phyloP scores from a whole-genome alignment of 2,797 vertebrate genomes.

The Manis pentadactyla region DNA sequence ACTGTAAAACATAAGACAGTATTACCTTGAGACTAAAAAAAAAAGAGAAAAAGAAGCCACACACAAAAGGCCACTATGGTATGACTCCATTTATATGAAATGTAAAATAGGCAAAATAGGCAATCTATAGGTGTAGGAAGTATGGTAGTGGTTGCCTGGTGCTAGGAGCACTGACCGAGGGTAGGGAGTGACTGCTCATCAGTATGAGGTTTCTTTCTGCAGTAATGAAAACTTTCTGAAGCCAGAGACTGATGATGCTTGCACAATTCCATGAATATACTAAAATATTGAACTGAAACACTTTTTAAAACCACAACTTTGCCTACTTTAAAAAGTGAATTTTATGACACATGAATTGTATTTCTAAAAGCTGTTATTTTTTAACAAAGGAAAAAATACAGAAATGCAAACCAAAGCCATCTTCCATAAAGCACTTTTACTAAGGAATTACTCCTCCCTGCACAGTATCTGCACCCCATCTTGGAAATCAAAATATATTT shows the following conservation, averaged over 20 bases:
- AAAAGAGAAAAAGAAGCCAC: not conserved
- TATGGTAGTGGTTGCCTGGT: not conserved
- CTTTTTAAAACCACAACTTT: not conserved
- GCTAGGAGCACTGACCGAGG: too few species aligned
- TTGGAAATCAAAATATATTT: not conserved
- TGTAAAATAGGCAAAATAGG: not conserved
- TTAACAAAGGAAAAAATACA: not conserved
- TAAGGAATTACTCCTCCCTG: not conserved
- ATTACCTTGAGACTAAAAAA: not conserved
- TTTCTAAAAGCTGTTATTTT: not conserved
- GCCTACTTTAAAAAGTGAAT: not conserved
- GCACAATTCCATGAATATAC: not conserved
- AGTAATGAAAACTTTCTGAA: not conserved
- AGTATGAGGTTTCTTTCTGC: not conserved
- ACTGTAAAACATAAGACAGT: not conserved
- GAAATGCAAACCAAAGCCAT: not conserved
- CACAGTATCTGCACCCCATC: not conserved
- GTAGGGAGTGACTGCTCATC: not conserved
- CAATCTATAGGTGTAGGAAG: not conserved
- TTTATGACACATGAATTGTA: not conserved
- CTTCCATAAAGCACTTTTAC: not conserved
- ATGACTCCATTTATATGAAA: not conserved
- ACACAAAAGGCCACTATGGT: not conserved
- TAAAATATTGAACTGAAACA: not conserved
- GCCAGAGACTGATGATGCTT: not conserved